Conservation (phyloP, 2,797 vertebrate species). For the Danio albolineatus region DNA sequence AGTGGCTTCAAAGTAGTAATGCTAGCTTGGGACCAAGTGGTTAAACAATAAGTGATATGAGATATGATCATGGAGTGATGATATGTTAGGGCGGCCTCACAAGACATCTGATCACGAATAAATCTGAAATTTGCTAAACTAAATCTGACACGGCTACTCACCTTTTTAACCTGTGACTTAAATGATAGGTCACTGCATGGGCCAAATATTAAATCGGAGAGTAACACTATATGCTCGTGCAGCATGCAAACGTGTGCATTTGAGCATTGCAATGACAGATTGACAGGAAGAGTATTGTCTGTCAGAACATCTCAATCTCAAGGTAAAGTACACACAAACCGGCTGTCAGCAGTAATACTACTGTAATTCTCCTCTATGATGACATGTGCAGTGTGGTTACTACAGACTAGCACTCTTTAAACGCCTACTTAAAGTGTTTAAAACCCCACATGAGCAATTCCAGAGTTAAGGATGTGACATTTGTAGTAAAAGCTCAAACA, state of each 20-base stretch:
- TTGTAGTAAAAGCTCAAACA: too few species aligned
- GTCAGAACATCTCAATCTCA: slow-evolving; percentile 4
- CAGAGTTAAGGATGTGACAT: not conserved
- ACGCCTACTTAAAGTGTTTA: not conserved
- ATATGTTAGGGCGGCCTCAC: too few species aligned
- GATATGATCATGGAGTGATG: too few species aligned
- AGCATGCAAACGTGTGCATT: not conserved
- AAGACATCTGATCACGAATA: too few species aligned
- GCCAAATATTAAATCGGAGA: slow-evolving; percentile 6
- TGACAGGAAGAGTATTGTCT: not conserved
- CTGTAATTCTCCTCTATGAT: not conserved
- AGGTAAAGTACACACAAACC: not conserved
- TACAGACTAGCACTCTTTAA: not conserved
- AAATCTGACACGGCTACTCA: too few species aligned
- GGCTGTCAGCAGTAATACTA: not conserved
- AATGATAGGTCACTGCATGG: not conserved
- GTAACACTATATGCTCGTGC: not conserved
- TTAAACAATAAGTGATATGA: too few species aligned
- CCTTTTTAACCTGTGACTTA: too few species aligned
- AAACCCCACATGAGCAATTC: not conserved
- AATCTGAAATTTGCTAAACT: too few species aligned
- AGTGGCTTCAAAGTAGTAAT: too few species aligned
- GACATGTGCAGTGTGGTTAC: not conserved
- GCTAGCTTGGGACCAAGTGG: too few species aligned
- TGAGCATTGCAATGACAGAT: not conserved